A percentile compares a stretch with the other conserved stretches of the same genome.
Evolutionary conservation across 2,797 vertebrate species (phyloP).

Genomic region (Mastacembelus armatus): DNA sequence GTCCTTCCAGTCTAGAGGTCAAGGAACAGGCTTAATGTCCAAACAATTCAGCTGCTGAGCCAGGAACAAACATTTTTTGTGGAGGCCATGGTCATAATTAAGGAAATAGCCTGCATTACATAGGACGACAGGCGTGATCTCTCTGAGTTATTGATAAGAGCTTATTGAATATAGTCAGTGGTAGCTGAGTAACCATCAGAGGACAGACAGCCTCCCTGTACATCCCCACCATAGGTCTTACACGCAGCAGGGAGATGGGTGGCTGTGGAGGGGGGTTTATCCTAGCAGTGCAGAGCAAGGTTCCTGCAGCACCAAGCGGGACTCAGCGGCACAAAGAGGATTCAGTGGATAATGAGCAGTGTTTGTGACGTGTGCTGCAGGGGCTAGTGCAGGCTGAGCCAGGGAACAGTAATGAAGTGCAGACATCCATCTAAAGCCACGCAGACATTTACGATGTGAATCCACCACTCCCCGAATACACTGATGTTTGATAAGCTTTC

Average conservation of each 20-base stretch:
- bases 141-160: conserved; percentile 58
- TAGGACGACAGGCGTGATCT: conserved; percentile 16
- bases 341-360: conserved; percentile 68
- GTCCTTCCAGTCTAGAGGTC: conserved; percentile 73
- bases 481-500: conserved; percentile 40
- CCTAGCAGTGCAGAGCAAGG: conserved; percentile 45
- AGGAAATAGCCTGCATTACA: conserved; percentile 38
- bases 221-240: conserved; percentile 32
- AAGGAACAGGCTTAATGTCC: conserved; percentile 54
- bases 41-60: conserved; percentile 54
- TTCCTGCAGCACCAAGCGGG: conserved; percentile 39
- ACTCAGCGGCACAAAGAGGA: conserved; percentile 43
- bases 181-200: conserved; percentile 26
- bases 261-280: conserved; percentile 30
- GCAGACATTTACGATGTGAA: conserved; percentile 23
- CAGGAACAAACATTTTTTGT: conserved; percentile 15
- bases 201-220: conserved; percentile 22
- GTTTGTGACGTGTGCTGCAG: conserved; percentile 67
- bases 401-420: conserved; percentile 54
- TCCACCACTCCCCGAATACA: conserved; percentile 14
- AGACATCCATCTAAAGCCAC: conserved; percentile 39
- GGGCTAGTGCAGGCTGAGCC: conserved; percentile 45
- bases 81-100: conserved; percentile 42
- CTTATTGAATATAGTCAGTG: conserved; percentile 28
- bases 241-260: conserved; percentile 22